Percentiles rank a stretch among this genome's conserved stretches.
phyloP scores from a whole-genome alignment of 2,888 invertebrate species.

The Pristionchus japonicus region DNA sequence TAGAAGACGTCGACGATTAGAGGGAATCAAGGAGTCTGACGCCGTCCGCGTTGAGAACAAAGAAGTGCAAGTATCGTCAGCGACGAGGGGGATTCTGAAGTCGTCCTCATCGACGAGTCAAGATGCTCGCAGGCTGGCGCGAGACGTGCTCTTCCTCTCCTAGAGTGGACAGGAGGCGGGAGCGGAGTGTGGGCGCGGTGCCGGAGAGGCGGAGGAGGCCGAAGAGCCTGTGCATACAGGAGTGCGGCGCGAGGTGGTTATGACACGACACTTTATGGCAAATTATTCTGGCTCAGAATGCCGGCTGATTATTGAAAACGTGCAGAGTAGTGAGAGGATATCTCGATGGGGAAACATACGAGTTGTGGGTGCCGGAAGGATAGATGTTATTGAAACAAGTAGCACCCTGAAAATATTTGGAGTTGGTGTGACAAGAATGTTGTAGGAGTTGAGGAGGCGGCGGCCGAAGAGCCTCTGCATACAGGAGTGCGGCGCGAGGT shows the following conservation, averaged over 20 bases:
- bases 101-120: not conserved
- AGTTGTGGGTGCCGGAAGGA: too few relatives aligned
- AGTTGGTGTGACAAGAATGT: too few relatives aligned
- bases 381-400: too few relatives aligned
- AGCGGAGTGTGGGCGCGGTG: not conserved
- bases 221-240: conserved; percentile 22
- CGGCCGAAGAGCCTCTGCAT: conserved; percentile 27
- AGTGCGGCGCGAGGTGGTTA: not conserved
- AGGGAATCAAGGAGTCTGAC: not conserved
- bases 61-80: not conserved
- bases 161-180: not conserved
- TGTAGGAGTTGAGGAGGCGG: too few relatives aligned
- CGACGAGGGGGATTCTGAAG: not conserved
- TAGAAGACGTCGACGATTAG: not conserved
- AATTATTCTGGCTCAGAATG: too few relatives aligned
- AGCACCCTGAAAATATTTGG: too few relatives aligned
- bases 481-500: not conserved
- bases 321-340: too few relatives aligned
- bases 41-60: not conserved
- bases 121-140: conserved; percentile 17
- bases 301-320: too few relatives aligned
- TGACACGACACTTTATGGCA: too few relatives aligned
- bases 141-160: conserved; percentile 14
- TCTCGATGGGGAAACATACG: too few relatives aligned
- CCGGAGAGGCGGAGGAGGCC: conserved; percentile 19